Conservation (phyloP, 2,888 invertebrate genomes). For the Caenorhabditis sp. region DNA sequence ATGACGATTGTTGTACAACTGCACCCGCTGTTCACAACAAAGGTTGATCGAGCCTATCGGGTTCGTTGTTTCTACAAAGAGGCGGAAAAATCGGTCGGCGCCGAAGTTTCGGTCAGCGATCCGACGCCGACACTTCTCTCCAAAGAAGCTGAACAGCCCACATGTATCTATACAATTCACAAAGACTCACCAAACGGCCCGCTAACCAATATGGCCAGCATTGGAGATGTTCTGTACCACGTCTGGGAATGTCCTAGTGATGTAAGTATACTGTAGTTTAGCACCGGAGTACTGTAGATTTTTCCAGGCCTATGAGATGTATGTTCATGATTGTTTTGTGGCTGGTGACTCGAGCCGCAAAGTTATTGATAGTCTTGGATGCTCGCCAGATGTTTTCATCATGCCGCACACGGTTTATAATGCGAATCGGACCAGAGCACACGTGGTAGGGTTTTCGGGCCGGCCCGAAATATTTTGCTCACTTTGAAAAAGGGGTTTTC, state of each 20-base stretch:
- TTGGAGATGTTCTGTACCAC: conserved; percentile 67
- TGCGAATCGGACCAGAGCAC: conserved; percentile 59
- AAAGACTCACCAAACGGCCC: conserved; percentile 67
- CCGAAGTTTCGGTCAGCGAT: conserved; percentile 58
- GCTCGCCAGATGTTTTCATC: conserved; percentile 59
- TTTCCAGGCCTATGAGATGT: conserved; percentile 56
- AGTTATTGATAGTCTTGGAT: conserved; percentile 65
- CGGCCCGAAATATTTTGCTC: too few relatives aligned
- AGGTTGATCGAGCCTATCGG: conserved; percentile 67
- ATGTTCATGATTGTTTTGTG: conserved; percentile 63
- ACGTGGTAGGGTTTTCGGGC: too few relatives aligned
- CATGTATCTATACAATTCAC: conserved; percentile 64
- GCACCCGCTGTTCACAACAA: conserved; percentile 66
- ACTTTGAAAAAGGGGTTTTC: too few relatives aligned
- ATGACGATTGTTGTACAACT: conserved; percentile 69
- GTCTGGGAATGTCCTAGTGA: conserved; percentile 68
- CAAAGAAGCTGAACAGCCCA: conserved; percentile 53
- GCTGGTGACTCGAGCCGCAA: conserved; percentile 55
- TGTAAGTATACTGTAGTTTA: conserved; percentile 3
- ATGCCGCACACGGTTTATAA: conserved; percentile 66
- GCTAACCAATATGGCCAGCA: conserved; percentile 49
- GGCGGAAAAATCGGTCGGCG: conserved; percentile 59
- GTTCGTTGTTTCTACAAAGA: conserved; percentile 69
- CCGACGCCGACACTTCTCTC: conserved; percentile 48
- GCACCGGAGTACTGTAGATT: too few relatives aligned